Conservation (phyloP, 2,797 vertebrate species). For the Parauchenoglanis punctatus region DNA sequence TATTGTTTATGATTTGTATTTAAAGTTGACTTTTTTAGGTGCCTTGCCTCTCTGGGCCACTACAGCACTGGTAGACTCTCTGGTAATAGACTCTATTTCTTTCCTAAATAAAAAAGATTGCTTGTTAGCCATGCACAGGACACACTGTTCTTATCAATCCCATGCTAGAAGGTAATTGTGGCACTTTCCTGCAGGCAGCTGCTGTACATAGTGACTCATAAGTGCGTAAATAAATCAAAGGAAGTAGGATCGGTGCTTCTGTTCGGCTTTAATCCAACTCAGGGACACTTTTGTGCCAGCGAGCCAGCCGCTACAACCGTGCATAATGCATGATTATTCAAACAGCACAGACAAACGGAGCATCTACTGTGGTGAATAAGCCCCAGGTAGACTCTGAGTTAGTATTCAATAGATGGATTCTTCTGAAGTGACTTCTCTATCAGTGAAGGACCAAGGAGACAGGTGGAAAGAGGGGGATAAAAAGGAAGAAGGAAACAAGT, state of each 20-base stretch:
- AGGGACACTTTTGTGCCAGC: constrained; percentile 51
- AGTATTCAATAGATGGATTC: constrained; percentile 61
- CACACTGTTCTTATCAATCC: constrained; percentile 53
- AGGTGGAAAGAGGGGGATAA: background rate
- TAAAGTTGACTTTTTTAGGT: no score
- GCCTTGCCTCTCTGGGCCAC: no score
- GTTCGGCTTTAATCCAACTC: constrained; percentile 62
- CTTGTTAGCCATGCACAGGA: constrained; percentile 26
- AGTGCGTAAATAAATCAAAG: constrained; percentile 64
- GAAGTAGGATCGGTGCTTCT: constrained; percentile 51
- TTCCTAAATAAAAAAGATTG: constrained; percentile 32
- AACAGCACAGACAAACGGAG: constrained; percentile 59
- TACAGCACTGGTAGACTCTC: background rate
- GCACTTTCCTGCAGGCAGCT: constrained; percentile 37
- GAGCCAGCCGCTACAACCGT: constrained; percentile 32
- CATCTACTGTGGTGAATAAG: constrained; percentile 45
- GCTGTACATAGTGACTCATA: constrained; percentile 60
- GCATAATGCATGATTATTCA: constrained; percentile 67
- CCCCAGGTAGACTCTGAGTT: constrained; percentile 51
- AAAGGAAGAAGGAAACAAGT: constrained; percentile 27
- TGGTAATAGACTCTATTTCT: constrained; percentile 9
- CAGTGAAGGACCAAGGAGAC: constrained; percentile 47
- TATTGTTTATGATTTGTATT: no score
- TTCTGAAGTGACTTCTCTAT: constrained; percentile 55
- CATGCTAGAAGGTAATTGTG: constrained; percentile 59